Evolutionary conservation across 2,797 vertebrate genomes (phyloP), one percentile per base, ranked within the genome.

Genomic region (Poecilia gillii): DNA sequence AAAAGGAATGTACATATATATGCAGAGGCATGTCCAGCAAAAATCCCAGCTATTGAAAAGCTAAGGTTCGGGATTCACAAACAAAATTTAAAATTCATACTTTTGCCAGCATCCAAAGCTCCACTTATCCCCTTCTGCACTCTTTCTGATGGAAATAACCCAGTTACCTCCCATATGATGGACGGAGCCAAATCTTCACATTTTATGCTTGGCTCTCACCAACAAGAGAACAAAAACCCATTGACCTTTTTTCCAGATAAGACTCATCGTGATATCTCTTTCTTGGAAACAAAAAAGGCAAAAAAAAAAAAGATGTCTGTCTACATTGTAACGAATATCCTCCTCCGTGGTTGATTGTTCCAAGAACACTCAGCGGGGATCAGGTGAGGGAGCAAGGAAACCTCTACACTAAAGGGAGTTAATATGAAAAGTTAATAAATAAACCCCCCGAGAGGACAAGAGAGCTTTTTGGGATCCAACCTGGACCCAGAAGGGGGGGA

Each of bases 391-490:
- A 82, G 86, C 76, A 87, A 85, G 78, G 89, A 91, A 93, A 90
- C 89, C 88, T 80, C 76, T 20, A 1, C 14, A 78, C 64, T 86
- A 86, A 92, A 86, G 88, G 79, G 86, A 72, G 83, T 77, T 75
- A 88, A 92, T 91, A 91, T 93, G 87, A 91, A 93, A 94, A 89
- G 87, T 91, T 88, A 93, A 89, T 88, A 88, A 85, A 87, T 84
- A 51, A 31, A 64, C 79, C 82, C 83, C 68, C 72, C 43, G 41
- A 51, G 59, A 66, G 51, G 78, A 41, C 28, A 43, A 73, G 82
- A 77, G 25, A 3, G 59, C 74, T 79, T 90, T 91, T 87, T 89
- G 86, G 68, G 85, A 93, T 91, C 87, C 76, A 76, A 72, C 75
- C 49, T 33, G 36, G 57, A 72, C 79, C 1, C 90, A 84, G 85